Evolutionary conservation across 2,113 vertebrate species (phyloP), one percentile per base, ranked within the genome.

Genomic region (Perca schrenkii): DNA sequence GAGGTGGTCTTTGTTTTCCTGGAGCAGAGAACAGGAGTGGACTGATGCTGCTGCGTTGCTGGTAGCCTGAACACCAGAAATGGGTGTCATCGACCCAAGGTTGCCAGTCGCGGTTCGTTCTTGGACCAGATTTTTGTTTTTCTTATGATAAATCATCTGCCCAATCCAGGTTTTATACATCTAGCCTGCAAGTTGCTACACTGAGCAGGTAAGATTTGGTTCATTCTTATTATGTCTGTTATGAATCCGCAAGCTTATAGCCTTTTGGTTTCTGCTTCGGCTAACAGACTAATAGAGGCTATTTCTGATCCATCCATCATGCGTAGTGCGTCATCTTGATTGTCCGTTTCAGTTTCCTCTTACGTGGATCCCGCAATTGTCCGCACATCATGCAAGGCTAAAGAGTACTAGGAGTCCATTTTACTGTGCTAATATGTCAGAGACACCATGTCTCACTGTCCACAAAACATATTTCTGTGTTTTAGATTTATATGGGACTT

Each of bases 271-370:
- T 75, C 17, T 73, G 56, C 8, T 67, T 17, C 70, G 85, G 31
- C 58, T 69, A 49, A 75, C 66, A 74, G 63, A 62, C 72, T 61
- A 34, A 72, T 25, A 43, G 62, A 69, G 40, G 43, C 81, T 88
- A 84, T 91, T 86, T 92, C 62, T 89, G 83, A 89, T 86, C 83
- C 87, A 88, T 92, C 90, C 82, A 88, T 90, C 90, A 87, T 40
- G 74, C 58, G 74, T 90, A 80, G 76, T 92, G 91, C 92, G 91
- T 94, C 92, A 94, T 92, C 86, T 70, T 60, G 74, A 80, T 50
- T 76, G 88, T 66, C 84, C 75, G 77, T 67, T 54, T 86, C 87
- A 68, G 71, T 83, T 76, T 85, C 74, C 62, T 88, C 77, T 58
- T 79, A 78, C 83, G 75, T 83, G 73, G 85, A 49, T 77, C 69